Percentiles rank a stretch among this genome's conserved stretches.
These are phyloP conservation scores for Alethe castanea DNA, from an alignment of 2,113 vertebrate genomes.

Conservation along the genomic window DNA sequence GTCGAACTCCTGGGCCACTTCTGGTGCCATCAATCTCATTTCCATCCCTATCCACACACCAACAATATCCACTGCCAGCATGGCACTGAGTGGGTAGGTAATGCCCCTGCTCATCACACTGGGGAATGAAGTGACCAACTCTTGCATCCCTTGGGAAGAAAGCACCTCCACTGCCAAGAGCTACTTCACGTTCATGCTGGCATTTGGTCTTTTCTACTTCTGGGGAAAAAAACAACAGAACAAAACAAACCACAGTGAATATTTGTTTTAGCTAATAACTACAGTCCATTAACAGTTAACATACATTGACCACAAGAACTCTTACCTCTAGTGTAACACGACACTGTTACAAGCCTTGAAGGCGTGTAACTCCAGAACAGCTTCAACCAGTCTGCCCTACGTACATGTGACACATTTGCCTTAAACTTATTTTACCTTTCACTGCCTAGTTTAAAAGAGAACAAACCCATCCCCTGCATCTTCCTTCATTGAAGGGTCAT, in stretches of 20 bases:
- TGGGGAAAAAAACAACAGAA: neutral
- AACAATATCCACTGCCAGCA: slow-evolving; percentile 80
- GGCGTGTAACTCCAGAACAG: neutral
- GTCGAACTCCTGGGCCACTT: slow-evolving; percentile 72
- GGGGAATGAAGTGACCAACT: slow-evolving; percentile 76
- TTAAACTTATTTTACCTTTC: neutral
- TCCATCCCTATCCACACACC: slow-evolving; percentile 88
- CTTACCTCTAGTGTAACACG: neutral
- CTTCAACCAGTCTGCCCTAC: neutral
- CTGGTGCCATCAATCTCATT: slow-evolving; percentile 85
- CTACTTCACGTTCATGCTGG: slow-evolving; percentile 77
- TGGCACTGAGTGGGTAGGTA: slow-evolving; percentile 89
- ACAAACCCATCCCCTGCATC: neutral
- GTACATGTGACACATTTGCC: neutral
- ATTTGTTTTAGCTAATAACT: neutral
- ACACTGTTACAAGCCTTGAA: neutral
- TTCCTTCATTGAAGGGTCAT: neutral
- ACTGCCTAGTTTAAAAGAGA: neutral
- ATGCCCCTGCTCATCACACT: slow-evolving; percentile 83
- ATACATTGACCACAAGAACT: neutral
- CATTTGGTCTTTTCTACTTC: slow-evolving; percentile 82
- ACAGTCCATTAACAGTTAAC: neutral
- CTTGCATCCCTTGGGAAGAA: slow-evolving; percentile 37
- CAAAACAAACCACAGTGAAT: neutral
- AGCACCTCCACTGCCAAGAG: slow-evolving; percentile 41